Conservation (phyloP, 2,797 vertebrate species). For the Gouania willdenowi region DNA sequence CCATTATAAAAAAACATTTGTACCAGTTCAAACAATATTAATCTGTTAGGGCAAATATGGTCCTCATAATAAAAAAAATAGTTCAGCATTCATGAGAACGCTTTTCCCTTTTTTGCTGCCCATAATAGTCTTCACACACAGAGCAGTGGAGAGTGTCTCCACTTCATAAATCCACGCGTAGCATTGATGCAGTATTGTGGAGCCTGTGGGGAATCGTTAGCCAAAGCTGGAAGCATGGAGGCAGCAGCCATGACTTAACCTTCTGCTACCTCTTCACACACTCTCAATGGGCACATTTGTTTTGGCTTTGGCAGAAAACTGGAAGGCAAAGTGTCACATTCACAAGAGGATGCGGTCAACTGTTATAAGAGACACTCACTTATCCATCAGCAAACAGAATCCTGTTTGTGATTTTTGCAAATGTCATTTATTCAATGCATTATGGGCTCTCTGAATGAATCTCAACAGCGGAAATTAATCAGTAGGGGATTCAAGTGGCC, state of each 20-base stretch:
- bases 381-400: neutral
- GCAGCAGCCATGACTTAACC: neutral
- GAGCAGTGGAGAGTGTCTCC: too few species aligned
- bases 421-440: constrained; percentile 4
- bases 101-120: too few species aligned
- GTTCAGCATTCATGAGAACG: too few species aligned
- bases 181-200: neutral
- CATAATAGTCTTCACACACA: too few species aligned
- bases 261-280: neutral
- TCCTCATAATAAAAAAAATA: too few species aligned
- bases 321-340: neutral
- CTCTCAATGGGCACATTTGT: neutral
- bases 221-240: neutral
- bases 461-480: constrained; percentile 45
- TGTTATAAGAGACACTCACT: constrained; percentile 1
- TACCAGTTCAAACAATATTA: too few species aligned
- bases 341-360: neutral
- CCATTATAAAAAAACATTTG: too few species aligned
- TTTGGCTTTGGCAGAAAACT: neutral
- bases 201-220: constrained; percentile 25
- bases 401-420: constrained; percentile 17
- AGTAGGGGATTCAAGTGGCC: constrained; percentile 43
- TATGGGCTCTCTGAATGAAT: constrained; percentile 21
- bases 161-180: constrained; percentile 1
- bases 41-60: too few species aligned